phyloP scores from a whole-genome alignment of 1,140 invertebrate species.

The Apis florea region DNA sequence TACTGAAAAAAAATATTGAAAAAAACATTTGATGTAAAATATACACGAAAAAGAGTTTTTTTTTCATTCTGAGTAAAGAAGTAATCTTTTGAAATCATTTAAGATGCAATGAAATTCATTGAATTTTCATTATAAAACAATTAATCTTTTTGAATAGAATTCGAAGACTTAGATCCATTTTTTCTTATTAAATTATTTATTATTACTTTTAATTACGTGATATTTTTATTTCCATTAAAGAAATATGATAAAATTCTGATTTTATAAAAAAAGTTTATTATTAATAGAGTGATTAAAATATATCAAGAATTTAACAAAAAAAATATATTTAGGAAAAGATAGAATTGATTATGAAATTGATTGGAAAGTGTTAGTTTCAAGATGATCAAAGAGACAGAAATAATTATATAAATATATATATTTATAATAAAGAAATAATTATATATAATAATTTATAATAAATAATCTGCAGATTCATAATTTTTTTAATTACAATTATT shows the following conservation, averaged over 20 bases:
- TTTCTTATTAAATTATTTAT: background rate
- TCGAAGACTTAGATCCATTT: background rate
- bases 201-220: background rate
- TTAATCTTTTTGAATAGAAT: background rate
- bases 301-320: constrained; percentile 1
- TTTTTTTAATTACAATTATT: background rate
- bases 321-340: background rate
- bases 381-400: background rate
- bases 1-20: background rate
- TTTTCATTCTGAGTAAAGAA: background rate
- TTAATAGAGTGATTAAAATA: background rate
- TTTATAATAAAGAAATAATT: too few relatives aligned
- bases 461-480: background rate
- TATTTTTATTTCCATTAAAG: background rate
- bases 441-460: too few relatives aligned
- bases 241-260: too few relatives aligned
- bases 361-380: background rate
- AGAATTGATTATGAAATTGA: too few relatives aligned
- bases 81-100: background rate
- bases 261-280: too few relatives aligned
- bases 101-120: constrained; percentile 6
- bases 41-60: too few relatives aligned
- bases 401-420: too few relatives aligned
- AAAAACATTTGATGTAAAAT: background rate
- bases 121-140: constrained; percentile 18